Evolutionary conservation across 30 jellyfish, hydroid and myxozoan genomes (phyloP), one percentile per base, ranked within the genome.

Genomic region (Pelagia noctiluca): DNA sequence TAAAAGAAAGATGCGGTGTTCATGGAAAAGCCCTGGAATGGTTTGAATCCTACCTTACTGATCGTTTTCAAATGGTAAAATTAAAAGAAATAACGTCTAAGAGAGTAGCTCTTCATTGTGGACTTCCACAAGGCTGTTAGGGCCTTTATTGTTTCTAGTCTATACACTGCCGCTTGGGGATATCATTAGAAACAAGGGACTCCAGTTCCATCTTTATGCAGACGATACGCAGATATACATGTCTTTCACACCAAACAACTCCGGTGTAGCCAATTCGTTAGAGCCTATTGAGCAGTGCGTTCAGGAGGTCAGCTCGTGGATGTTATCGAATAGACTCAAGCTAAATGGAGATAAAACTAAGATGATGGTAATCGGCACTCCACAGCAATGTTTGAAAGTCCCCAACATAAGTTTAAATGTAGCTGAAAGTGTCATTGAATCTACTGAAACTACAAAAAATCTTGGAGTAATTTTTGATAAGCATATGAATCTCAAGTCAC

Each of bases 381-480:
- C 36, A 69, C 82, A 69, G 66, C 82, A 69, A 69, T 69, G 82
- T 50, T 35, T 69, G 82, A 69, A 69, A 36, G 82, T 69, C 82
- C 34, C 86, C 46, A 74, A 74, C 48, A 19, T 74, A 47, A 74
- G 35, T 49, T 50, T 74, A 7, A 52, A 52, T 74, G 86, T 47
- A 74, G 86, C 86, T 7, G 54, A 74, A 26, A 74, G 86, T 74
- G 48, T 74, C 86, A 74, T 52, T 31, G 79, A 74, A 74, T 74
- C 86, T 22, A 74, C 79, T 42, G 86, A 74, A 74, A 74, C 75
- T 79, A 79, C 29, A 74, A 74, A 74, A 74, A 74, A 74, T 74
- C 86, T 74, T 74, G 86, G 86, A 74, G 86, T 33, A 74, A 74
- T 74, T 74, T 74, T 74, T 74, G 86, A 49, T 79, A 74, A 74